Base-by-base conservation (phyloP, 2,113 vertebrate genomes). In the Holacanthus passer region DNA sequence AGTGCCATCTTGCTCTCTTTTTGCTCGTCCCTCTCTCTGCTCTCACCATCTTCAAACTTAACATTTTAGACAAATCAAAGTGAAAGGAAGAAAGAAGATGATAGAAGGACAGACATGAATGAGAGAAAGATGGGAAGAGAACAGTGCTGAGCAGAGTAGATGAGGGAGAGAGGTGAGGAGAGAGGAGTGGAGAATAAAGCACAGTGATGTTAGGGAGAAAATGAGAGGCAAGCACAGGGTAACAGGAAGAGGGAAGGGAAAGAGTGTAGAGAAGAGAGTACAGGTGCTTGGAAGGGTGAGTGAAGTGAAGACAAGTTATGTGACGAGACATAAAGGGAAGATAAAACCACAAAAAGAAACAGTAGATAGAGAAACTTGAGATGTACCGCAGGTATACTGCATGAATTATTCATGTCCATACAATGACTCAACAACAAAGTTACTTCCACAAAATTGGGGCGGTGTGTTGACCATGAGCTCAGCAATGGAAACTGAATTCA, bases 61-160 rank as follows among this genome's bases (percentile, higher is more conserved):
- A 84, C 73, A 85, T 88, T 91, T 85, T 88, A 86, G 86, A 80
- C 60, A 76, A 87, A 88, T 90, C 82, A 87, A 86, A 87, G 81
- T 70, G 55, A 72, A 79, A 78, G 53, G 19, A 83, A 62, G 60
- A 77, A 71, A 79, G 29, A 69, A 67, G 55, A 82, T 72, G 86
- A 79, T 19, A 79, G 62, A 70, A 19, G 13, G 27, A 67, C 22
- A 56, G 66, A 83, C 64, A 55, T 55, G 17, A 37, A 39, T 39
- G 22, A 32, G 24, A 58, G 31, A 27, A 24, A 70, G 58, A 78
- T 50, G 19, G 65, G 29, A 67, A 81, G 53, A 59, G 29, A 83
- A 69, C n/a, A 55, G 70, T 29, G 58, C 64, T 59, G 63, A 62
- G 69, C 39, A 69, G 35, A 82, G 50, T 7, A 66, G 77, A 64